Conservation (phyloP, 2,888 invertebrate species). For the Sipha maydis region DNA sequence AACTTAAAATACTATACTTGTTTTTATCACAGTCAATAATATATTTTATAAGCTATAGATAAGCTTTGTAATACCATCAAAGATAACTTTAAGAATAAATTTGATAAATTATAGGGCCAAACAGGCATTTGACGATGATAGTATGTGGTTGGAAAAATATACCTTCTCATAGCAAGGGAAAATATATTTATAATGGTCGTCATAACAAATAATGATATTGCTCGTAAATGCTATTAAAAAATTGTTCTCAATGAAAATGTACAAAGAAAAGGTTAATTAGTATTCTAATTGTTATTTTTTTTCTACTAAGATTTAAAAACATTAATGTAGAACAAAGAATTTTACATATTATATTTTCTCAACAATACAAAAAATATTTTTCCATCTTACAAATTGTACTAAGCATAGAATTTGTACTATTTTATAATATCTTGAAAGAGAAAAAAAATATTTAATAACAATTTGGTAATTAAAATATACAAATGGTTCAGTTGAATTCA, state of each 20-base stretch:
- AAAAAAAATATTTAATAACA: constrained; percentile 22
- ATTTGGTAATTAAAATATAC: constrained; percentile 26
- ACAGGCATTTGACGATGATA: too few relatives aligned
- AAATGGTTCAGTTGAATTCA: constrained; percentile 22
- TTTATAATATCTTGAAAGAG: background rate
- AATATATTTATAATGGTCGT: too few relatives aligned
- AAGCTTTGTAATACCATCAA: too few relatives aligned
- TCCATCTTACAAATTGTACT: constrained; percentile 33
- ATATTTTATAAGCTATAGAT: too few relatives aligned
- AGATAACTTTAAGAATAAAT: too few relatives aligned
- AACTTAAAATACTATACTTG: too few relatives aligned
- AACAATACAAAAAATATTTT: constrained; percentile 48
- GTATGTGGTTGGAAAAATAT: too few relatives aligned
- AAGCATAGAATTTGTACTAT: constrained; percentile 34
- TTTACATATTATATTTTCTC: background rate
- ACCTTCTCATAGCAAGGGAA: too few relatives aligned
- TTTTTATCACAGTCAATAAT: too few relatives aligned
- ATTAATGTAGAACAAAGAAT: background rate
- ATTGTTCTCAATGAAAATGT: background rate
- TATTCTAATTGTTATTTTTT: background rate
- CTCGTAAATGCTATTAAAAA: background rate
- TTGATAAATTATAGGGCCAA: too few relatives aligned
- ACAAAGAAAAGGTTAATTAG: background rate
- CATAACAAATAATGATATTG: too few relatives aligned
- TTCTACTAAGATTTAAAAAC: background rate